phyloP scores from a whole-genome alignment of 2,113 vertebrate genomes.

The Caretta caretta region DNA sequence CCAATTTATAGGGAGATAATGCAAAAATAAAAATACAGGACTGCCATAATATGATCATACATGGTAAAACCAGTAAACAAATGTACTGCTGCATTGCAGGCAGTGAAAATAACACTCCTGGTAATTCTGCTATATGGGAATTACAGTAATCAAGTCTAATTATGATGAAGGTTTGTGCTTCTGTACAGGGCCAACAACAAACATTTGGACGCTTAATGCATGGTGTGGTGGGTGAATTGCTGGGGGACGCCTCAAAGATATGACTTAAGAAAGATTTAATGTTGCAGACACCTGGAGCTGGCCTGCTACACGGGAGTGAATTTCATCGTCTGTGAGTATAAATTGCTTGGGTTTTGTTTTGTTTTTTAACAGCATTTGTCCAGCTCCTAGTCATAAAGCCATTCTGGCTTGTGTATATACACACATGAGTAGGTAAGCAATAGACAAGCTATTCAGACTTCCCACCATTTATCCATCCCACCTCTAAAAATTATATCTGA shows the following conservation, averaged over 20 bases:
- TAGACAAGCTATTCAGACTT: neutral
- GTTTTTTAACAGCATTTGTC: neutral
- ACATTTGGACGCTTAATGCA: neutral
- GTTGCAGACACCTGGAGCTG: neutral
- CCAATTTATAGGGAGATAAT: neutral
- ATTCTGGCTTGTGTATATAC: accelerated
- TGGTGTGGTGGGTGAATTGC: neutral
- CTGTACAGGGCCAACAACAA: neutral
- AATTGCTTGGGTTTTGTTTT: too few relatives aligned
- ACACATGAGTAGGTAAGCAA: neutral
- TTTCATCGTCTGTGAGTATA: neutral
- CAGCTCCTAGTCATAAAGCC: neutral
- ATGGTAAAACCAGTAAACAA: neutral
- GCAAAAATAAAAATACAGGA: neutral
- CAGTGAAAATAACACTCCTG: accelerated
- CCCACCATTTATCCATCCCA: neutral
- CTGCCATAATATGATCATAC: accelerated
- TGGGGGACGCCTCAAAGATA: neutral
- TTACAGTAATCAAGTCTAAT: neutral
- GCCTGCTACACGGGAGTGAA: neutral
- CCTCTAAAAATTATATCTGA: neutral
- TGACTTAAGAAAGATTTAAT: neutral
- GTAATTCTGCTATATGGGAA: neutral
- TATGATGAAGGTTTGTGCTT: neutral
- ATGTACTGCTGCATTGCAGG: accelerated